These are phyloP conservation scores for Oligia fasciuncula DNA, from an alignment of 2,888 invertebrate species.

Conservation along the genomic window DNA sequence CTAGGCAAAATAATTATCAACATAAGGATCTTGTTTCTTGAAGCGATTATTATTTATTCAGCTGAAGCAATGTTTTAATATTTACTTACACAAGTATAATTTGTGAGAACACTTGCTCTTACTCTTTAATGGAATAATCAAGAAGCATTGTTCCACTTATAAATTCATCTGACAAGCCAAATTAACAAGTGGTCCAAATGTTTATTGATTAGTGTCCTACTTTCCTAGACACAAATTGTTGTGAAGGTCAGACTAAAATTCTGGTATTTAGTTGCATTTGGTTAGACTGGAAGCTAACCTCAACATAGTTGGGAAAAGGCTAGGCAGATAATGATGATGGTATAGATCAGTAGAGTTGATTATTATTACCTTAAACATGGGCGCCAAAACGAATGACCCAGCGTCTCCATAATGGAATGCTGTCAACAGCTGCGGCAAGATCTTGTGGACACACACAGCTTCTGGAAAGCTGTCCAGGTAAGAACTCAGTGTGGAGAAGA, in stretches of 20 bases:
- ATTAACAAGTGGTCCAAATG: slow-evolving; percentile 9
- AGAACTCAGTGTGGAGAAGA: slow-evolving; percentile 96
- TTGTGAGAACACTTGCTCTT: not conserved
- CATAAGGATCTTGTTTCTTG: not conserved
- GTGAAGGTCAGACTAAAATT: not conserved
- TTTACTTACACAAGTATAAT: not conserved
- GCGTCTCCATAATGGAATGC: slow-evolving; percentile 99
- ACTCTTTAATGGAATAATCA: not conserved
- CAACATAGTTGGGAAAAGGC: not conserved
- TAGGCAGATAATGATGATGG: not conserved
- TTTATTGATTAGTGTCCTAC: slow-evolving; percentile 29
- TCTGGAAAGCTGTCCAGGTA: slow-evolving; percentile 97
- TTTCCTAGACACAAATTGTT: not conserved
- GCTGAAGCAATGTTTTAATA: not conserved
- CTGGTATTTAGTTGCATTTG: not conserved
- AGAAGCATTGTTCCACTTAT: not conserved
- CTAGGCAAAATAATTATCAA: not conserved
- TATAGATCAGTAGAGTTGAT: not conserved
- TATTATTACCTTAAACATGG: slow-evolving; percentile 95
- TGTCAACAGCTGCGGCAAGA: slow-evolving; percentile 97
- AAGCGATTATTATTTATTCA: slow-evolving; percentile 10
- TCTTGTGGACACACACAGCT: slow-evolving; percentile 97
- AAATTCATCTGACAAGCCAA: not conserved
- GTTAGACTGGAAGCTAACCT: not conserved
- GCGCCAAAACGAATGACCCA: slow-evolving; percentile 97